Conservation (phyloP, 2,888 invertebrate species). For the Hydriomena furcata region DNA sequence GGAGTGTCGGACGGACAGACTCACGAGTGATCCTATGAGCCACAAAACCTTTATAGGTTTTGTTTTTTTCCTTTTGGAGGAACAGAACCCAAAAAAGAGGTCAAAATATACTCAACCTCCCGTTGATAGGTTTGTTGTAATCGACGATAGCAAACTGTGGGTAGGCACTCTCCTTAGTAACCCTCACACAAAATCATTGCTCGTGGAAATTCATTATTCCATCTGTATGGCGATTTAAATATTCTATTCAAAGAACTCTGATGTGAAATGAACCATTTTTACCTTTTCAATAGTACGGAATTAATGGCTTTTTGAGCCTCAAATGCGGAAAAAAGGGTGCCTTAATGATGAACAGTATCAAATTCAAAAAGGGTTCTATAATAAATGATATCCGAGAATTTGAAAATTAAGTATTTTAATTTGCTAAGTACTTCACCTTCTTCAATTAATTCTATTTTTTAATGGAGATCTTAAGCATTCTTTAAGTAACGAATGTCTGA, state of each 20-base stretch:
- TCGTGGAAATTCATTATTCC: constrained; percentile 2
- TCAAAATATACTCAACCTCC: constrained; percentile 13
- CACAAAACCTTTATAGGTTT: no score
- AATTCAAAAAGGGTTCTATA: constrained; percentile 11
- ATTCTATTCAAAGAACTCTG: constrained; percentile 17
- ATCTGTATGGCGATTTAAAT: constrained; percentile 20
- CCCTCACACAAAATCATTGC: constrained; percentile 14
- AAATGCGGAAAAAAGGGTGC: constrained; percentile 11
- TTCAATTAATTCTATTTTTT: neutral
- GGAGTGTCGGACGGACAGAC: no score
- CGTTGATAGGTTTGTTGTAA: constrained; percentile 16
- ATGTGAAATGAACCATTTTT: constrained; percentile 23
- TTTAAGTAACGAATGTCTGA: no score
- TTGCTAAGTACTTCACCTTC: neutral
- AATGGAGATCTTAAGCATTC: no score
- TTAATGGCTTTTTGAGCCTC: constrained; percentile 22
- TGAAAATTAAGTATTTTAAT: neutral
- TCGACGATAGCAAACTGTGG: neutral
- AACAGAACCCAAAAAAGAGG: constrained; percentile 44
- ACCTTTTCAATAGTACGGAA: constrained; percentile 23
- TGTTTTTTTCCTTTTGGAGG: no score
- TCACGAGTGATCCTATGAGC: no score
- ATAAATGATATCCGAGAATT: neutral
- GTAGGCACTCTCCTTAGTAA: constrained; percentile 5
- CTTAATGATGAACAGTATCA: constrained; percentile 1